Conservation (phyloP, 2,888 invertebrate genomes). For the Parnassius glacialis region DNA sequence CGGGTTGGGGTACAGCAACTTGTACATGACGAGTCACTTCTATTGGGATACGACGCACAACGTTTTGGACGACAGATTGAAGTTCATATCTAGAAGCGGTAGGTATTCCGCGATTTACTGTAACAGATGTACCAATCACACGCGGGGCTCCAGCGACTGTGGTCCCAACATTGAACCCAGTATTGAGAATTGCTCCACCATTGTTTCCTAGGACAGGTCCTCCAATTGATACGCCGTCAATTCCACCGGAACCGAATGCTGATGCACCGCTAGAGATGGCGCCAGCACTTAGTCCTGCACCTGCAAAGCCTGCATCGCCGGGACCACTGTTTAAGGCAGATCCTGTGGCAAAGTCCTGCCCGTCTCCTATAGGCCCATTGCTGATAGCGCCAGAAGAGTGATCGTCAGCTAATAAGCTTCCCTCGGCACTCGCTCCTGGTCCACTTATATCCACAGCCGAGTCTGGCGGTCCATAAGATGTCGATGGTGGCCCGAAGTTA, state of each 20-base stretch:
- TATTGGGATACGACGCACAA: slow-evolving; percentile 67
- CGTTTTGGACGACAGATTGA: slow-evolving; percentile 69
- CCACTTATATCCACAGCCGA: slow-evolving; percentile 29
- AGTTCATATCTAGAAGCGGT: slow-evolving; percentile 63
- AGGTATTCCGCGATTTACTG: slow-evolving; percentile 50
- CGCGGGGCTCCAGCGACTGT: slow-evolving; percentile 46
- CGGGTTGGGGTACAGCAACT: slow-evolving; percentile 63
- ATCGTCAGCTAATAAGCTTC: slow-evolving; percentile 25
- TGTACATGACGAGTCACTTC: slow-evolving; percentile 70
- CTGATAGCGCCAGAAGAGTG: slow-evolving; percentile 25
- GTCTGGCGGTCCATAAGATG: slow-evolving; percentile 52
- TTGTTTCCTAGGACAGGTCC: slow-evolving; percentile 13
- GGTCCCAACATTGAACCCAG: slow-evolving; percentile 16
- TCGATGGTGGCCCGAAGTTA: slow-evolving; percentile 60
- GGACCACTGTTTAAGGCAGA: slow-evolving; percentile 24
- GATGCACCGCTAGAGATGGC: slow-evolving; percentile 22
- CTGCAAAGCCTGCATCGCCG: slow-evolving; percentile 28
- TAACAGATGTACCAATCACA: slow-evolving; percentile 57
- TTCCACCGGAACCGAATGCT: slow-evolving; percentile 12
- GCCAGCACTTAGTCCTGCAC: slow-evolving; percentile 20
- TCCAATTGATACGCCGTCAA: slow-evolving; percentile 21
- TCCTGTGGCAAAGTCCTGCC: slow-evolving; percentile 25
- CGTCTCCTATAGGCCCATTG: slow-evolving; percentile 35
- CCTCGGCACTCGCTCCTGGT: slow-evolving; percentile 26
- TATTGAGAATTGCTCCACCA: slow-evolving; percentile 22